Percentiles rank a stretch among this genome's conserved stretches.
Evolutionary conservation across 2,888 invertebrate species (phyloP).

Genomic region (Diplazon laetatorius): DNA sequence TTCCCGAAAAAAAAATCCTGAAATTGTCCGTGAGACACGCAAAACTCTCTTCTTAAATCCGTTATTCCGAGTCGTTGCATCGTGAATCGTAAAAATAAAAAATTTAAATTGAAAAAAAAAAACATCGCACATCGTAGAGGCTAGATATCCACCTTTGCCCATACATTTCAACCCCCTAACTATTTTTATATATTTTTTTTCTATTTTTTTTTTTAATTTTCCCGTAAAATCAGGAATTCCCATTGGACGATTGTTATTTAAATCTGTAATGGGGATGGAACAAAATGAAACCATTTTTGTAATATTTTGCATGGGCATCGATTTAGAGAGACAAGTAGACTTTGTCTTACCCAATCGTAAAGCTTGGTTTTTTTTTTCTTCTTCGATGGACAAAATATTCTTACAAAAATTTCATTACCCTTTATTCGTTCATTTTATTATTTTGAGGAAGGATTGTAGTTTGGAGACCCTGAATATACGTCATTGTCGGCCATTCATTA

Average conservation of each 20-base stretch:
- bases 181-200: constrained; percentile 8
- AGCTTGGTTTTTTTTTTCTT: constrained; percentile 41
- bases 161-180: constrained; percentile 9
- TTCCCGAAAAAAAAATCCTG: too few species aligned
- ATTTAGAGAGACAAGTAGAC: constrained; percentile 58
- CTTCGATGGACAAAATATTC: constrained; percentile 40
- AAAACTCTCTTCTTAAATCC: constrained; percentile 47
- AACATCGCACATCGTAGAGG: constrained; percentile 39
- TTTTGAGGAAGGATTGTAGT: too few species aligned
- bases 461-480: too few species aligned
- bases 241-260: too few species aligned
- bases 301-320: constrained; percentile 64
- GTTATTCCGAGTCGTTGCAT: not conserved
- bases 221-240: too few species aligned
- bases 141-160: constrained; percentile 8
- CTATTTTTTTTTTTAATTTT: too few species aligned
- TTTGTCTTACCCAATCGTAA: constrained; percentile 42
- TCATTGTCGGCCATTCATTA: too few species aligned
- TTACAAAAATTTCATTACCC: constrained; percentile 44
- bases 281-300: constrained; percentile 8
- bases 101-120: too few species aligned
- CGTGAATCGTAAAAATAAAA: not conserved
- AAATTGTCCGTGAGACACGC: too few species aligned
- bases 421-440: too few species aligned
- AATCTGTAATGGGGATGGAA: constrained; percentile 3